Evolutionary conservation across 2,797 vertebrate species (phyloP), one percentile per base, ranked within the genome.

Genomic region (Melanotaenia boesemani): DNA sequence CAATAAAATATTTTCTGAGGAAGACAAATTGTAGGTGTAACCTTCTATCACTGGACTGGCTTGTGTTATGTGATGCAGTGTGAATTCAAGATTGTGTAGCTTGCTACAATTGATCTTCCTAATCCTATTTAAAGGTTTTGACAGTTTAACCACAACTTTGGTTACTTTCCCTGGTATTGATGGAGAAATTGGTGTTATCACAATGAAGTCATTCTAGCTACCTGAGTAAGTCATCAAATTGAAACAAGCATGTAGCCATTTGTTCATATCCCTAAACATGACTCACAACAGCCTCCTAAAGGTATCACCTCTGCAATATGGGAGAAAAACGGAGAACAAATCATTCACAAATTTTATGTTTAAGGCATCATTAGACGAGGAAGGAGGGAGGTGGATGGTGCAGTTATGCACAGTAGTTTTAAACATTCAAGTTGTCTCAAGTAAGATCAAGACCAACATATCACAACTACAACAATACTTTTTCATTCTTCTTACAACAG

Each of bases 91-190:
- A 70, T 72, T 76, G 78, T 37, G 2, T 74, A 76, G 70, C 57
- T 58, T 75, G 62, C 73, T 65, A 62, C 76, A 76, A 85, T 82
- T 63, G 32, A 86, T 82, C 75, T 68, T 79, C 63, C 86, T 84
- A 76, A 83, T 69, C 52, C 74, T 74, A 79, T 64, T 76, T 58
- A 72, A 79, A 79, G 76, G 64, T 77, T 84, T 72, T 80, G 79
- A 88, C 81, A 82, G 80, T 76, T 78, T 73, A 81, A 86, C 68
- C 81, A 80, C 67, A 81, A 74, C 68, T 56, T 48, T 48, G 20
- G 79, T 71, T 74, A 72, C 72, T 76, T 81, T 58, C 37, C 22
- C n/a, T 18, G 32, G 22, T 72, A 76, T 74, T 69, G 74, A 83
- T 26, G 52, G 72, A 75, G 61, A 71, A 48, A 57, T 34, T 36